Evolutionary conservation across 2,113 vertebrate genomes (phyloP), one percentile per base, ranked within the genome.

Genomic region (Felis chaus): DNA sequence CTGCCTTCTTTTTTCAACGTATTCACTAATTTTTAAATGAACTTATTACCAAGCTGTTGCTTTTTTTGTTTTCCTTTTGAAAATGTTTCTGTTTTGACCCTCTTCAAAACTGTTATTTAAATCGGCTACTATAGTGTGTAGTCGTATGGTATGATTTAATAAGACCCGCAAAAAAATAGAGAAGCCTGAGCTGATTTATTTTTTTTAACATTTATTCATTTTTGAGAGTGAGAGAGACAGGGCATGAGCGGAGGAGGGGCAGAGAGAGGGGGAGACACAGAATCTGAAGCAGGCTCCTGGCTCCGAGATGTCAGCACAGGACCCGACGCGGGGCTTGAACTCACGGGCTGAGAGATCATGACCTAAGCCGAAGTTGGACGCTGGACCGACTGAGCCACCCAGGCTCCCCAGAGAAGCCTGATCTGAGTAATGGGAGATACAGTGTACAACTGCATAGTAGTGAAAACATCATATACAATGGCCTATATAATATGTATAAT

Each of bases 301-400:
- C 45, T 45, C 45, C 0, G 1, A 45, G 45, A 8, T 45, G 45
- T 45, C 45, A 9, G 45, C 45, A 9, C 45, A 45, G 45, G 45
- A 8, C 8, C 7, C 0, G 8, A 45, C 0, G 45, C 1, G 45
- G 7, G 45, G 7, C 45, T 45, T 45, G 45, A 9, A 45, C 45
- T 45, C 45, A 45, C 1, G 45, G 45, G 45, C 45, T 45, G 45
- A 45, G 45, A 45, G 45, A 45, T 45, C 45, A 45, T 9, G 45
- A 45, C 45, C 45, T 1, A 45, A 45, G 45, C 45, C 0, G 45
- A 45, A 45, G 45, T 45, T 45, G 45, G 45, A 45, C 45, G 45
- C 45, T 45, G 0, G 45, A 45, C 45, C 7, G 1, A 45, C 45
- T 45, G 45, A 45, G 45, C 45, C 45, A 45, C 45, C 45, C 45